Base-by-base conservation (phyloP, 92 coral and sea anemone species). In the Zoanthus solanderi region DNA sequence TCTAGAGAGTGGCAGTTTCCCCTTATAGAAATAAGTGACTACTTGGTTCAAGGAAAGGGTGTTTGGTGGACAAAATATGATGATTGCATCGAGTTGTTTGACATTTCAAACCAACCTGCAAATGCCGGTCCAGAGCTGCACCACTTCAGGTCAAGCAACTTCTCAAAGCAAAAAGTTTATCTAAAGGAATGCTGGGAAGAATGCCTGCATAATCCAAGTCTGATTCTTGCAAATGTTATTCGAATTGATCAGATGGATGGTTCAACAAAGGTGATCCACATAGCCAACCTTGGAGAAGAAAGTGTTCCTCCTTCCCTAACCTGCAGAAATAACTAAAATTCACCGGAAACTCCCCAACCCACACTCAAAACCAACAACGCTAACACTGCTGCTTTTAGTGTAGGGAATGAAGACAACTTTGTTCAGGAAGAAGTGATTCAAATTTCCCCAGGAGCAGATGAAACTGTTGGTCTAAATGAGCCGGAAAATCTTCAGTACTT, bases 131-230 rank as follows among this genome's bases (percentile, higher is more conserved):
- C 78, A 31, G 15, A 71, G n/a, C 67, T 90, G 15, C 93, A 90
- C 84, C 90, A 90, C 67, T 90, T 85, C 52, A 30, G 89, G 31
- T 90, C 92, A 30, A 90, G 87, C 78, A 65, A 65, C 23, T 56
- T 85, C 68, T 29, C 88, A 13, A 77, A 68, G 45, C 89, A 90
- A 86, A 78, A 32, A 50, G 23, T 72, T 31, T 79, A 86, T 66
- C 74, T 86, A n/a, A 90, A 90, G 63, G 6, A 76, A 58, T 90
- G 90, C 83, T 87, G 90, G 93, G 50, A 78, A 32, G 68, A 45
- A 60, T 86, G 93, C 73, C 34, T 90, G 42, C 10, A 79, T 10
- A 18, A 75, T 0, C 79, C 79, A 14, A 23, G 13, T 5, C 37
- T 11, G 0, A 15, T 90, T 28, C 93, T 88, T 6, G 61, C 45